Percentiles rank a stretch among this genome's conserved stretches.
Conservation (phyloP, 2,888 invertebrate genomes). For the Hetaerina titia region DNA sequence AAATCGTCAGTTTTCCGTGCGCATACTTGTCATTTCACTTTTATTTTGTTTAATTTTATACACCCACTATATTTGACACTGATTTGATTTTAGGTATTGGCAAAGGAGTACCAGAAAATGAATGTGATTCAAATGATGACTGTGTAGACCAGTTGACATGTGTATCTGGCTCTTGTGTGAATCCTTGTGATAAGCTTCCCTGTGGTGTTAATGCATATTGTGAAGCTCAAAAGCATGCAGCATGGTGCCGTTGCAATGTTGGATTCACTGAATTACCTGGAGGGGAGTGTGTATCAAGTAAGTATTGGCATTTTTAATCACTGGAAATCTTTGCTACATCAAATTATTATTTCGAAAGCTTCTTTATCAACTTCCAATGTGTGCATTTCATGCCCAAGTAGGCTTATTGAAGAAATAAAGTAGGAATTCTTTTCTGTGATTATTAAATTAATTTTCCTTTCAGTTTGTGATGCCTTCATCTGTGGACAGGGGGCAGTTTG, state of each 20-base stretch:
- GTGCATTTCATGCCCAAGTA: not conserved
- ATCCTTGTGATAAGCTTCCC: slow-evolving; percentile 87
- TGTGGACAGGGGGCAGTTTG: slow-evolving; percentile 92
- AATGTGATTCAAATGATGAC: slow-evolving; percentile 86
- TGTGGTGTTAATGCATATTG: slow-evolving; percentile 93
- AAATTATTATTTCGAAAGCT: not conserved
- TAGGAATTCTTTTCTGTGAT: too few relatives aligned
- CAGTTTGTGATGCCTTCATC: slow-evolving; percentile 86
- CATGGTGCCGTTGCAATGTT: slow-evolving; percentile 92
- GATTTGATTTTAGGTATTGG: slow-evolving; percentile 75
- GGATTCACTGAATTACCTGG: slow-evolving; percentile 89
- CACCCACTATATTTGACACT: not conserved
- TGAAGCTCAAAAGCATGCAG: slow-evolving; percentile 92
- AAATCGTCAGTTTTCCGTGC: not conserved
- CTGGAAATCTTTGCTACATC: not conserved
- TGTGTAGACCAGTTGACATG: slow-evolving; percentile 91
- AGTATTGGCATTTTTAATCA: slow-evolving; percentile 74
- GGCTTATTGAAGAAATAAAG: not conserved
- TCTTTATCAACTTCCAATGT: not conserved
- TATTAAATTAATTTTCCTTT: slow-evolving; percentile 74
- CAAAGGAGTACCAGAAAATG: slow-evolving; percentile 81
- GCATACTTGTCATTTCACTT: not conserved
- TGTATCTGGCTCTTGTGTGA: slow-evolving; percentile 87
- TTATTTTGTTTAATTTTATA: not conserved
- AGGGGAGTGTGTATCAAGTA: slow-evolving; percentile 91